These are phyloP conservation scores for Ictalurus furcatus DNA, from an alignment of 2,113 vertebrate genomes.

Conservation along the genomic window DNA sequence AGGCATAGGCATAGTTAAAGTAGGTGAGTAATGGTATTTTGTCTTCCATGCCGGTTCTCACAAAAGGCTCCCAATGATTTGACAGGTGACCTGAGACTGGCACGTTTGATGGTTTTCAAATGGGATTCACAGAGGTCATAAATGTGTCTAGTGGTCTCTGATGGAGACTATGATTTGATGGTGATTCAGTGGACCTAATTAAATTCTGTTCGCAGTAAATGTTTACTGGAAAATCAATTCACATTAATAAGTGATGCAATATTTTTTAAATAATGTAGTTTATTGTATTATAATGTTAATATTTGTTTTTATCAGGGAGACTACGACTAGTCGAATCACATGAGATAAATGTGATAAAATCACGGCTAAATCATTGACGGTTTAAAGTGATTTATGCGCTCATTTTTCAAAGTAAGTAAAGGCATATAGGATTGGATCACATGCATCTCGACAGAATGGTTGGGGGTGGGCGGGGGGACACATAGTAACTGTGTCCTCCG, in stretches of 20 bases:
- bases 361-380: not conserved
- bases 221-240: not conserved
- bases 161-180: not conserved
- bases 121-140: not conserved
- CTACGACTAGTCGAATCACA: not conserved
- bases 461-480: not conserved
- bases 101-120: not conserved
- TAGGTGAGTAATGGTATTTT: not conserved
- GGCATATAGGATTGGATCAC: not conserved
- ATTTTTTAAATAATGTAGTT: not conserved
- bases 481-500: not conserved
- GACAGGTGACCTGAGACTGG: not conserved
- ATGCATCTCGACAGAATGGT: not conserved
- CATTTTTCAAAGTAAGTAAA: not conserved
- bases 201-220: not conserved
- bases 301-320: not conserved
- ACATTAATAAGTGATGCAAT: not conserved
- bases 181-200: not conserved
- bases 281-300: not conserved
- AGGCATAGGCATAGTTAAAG: not conserved
- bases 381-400: not conserved
- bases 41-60: not conserved
- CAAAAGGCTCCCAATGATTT: not conserved
- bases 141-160: not conserved
- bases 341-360: not conserved